Evolutionary conservation across 1,140 invertebrate genomes (phyloP).

Genomic region (Formica exsecta): DNA sequence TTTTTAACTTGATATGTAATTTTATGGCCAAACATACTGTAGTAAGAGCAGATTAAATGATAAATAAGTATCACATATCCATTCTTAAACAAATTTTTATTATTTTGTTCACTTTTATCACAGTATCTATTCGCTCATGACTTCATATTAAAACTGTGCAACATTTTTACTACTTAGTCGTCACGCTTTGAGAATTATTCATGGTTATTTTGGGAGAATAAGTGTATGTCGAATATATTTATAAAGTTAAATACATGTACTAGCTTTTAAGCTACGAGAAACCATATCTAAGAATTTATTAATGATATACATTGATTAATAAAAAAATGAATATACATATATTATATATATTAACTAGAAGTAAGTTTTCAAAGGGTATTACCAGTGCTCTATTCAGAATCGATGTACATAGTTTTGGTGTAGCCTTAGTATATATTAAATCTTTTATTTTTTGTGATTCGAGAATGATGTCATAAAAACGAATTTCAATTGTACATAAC

Average conservation of each 20-base stretch:
- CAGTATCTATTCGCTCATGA: background rate
- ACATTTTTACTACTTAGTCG: background rate
- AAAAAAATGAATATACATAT: constrained; percentile 30
- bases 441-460: constrained; percentile 73
- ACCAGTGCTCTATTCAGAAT: constrained; percentile 67
- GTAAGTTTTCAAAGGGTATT: constrained; percentile 72
- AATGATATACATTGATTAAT: constrained; percentile 65
- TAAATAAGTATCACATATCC: constrained; percentile 10
- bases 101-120: background rate
- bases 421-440: constrained; percentile 70
- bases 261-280: constrained; percentile 72
- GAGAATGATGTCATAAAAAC: constrained; percentile 61
- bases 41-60: constrained; percentile 12
- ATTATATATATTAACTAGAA: constrained; percentile 54
- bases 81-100: constrained; percentile 7
- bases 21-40: background rate
- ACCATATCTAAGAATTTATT: constrained; percentile 80
- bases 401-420: constrained; percentile 77
- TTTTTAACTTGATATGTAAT: constrained; percentile 21
- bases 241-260: constrained; percentile 63
- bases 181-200: background rate
- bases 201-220: background rate
- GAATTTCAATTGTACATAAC: constrained; percentile 77
- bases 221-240: background rate
- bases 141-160: background rate